Conservation (phyloP, 92 coral and sea anemone genomes). For the Epizoanthus stellaris region DNA sequence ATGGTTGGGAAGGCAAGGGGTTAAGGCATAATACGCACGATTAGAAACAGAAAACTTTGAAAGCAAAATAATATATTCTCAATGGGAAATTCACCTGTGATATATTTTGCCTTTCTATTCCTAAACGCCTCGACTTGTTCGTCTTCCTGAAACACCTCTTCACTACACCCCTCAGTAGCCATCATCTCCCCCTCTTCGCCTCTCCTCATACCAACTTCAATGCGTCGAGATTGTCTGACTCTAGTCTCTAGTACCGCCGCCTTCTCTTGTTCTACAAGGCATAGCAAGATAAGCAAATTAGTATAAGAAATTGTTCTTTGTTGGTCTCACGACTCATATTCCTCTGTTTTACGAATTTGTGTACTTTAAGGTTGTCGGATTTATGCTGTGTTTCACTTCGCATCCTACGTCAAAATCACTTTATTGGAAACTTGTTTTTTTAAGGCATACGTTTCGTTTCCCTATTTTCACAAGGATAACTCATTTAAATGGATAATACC, state of each 20-base stretch:
- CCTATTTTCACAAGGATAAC: too few species aligned
- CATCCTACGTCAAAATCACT: background rate
- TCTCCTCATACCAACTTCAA: constrained; percentile 7
- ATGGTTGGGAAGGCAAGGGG: too few species aligned
- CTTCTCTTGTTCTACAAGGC: constrained; percentile 32
- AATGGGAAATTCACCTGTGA: constrained; percentile 3
- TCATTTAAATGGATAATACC: too few species aligned
- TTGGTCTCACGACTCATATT: background rate
- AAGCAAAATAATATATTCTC: too few species aligned
- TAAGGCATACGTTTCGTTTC: too few species aligned
- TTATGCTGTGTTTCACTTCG: background rate
- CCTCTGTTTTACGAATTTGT: background rate
- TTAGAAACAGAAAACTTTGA: too few species aligned
- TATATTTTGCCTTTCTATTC: constrained; percentile 15
- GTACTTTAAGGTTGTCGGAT: background rate
- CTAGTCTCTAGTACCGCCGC: constrained; percentile 17
- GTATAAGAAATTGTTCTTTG: background rate
- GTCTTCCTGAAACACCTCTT: constrained; percentile 14
- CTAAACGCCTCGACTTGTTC: constrained; percentile 8
- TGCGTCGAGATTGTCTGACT: background rate
- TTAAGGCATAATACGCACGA: too few species aligned
- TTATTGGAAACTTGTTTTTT: background rate
- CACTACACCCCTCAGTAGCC: constrained; percentile 24
- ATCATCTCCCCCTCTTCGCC: constrained; percentile 24
- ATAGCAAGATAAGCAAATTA: background rate